Base-by-base conservation (phyloP, 2,888 invertebrate genomes). In the Tetropium fuscum region DNA sequence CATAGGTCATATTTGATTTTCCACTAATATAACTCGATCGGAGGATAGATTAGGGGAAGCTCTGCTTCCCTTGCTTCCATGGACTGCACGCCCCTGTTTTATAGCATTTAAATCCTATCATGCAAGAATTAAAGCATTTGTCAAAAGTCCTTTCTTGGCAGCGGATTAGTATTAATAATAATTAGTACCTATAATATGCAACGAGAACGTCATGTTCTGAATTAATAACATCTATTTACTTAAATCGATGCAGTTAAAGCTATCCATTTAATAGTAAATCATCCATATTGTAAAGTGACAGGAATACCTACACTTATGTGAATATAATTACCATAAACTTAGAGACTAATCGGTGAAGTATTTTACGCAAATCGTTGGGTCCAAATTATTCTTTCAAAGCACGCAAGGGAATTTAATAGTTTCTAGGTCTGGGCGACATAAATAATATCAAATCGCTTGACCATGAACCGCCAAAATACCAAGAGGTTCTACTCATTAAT, bases 371-470 rank as follows among this genome's bases (percentile, higher is more conserved):
- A 8, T 16, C 8, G 2, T 8, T 5, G 18, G 11, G 15, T 8
- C 10, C 27, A 16, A 18, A 27, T 30, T 44, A 44, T 44, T 44
- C 16, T n/a, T 25, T 8, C 15, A 8, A 27, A 15, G 44, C 27
- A 27, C 44, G 10, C 27, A 8, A 8, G n/a, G 25, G 44, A 43
- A 43, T 43, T 43, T 43, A 43, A 44, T 44, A 30, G 44, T 16
- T 27, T 44, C 27, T 27, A 44, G 27, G 44, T 16, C 25, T 44
- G 44, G 44, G n/a, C 44, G 27, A 15, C 27, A 44, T 44, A 25
- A 30, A 44, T 44, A 44, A 44, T 44, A 44, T 44, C 27, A 16
- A 3, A 44, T 44, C n/a, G n/a, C 16, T 27, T 44, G 44, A 10
- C 44, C 44, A 44, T 44, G 44, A 44, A 44, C 44, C 27, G 22